A percentile compares a stretch with the other conserved stretches of the same genome.
phyloP scores from a whole-genome alignment of 2,113 vertebrate species.

The Planiliza haematocheilus region DNA sequence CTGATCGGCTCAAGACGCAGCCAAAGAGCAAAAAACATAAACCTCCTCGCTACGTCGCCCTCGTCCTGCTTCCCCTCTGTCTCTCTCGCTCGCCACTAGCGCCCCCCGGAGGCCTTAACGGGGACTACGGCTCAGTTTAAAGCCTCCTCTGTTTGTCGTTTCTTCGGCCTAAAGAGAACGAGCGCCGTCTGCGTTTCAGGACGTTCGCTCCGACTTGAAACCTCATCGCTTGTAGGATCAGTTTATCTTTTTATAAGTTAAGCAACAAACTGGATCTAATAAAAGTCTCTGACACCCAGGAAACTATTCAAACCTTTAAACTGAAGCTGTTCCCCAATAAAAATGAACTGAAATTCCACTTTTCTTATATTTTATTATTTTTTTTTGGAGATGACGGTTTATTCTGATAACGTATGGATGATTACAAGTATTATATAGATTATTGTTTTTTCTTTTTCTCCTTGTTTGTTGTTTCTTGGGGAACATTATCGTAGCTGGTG shows the following conservation, averaged over 20 bases:
- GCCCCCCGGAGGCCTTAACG: constrained; percentile 56
- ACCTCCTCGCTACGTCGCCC: no score
- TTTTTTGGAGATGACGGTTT: constrained; percentile 46
- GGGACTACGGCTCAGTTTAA: constrained; percentile 22
- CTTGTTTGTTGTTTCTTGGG: constrained; percentile 59
- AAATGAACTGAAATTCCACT: constrained; percentile 58
- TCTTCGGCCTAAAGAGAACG: neutral
- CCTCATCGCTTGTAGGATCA: no score
- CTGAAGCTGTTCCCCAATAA: neutral
- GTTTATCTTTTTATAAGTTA: no score
- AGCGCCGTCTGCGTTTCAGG: no score
- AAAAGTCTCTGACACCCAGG: no score
- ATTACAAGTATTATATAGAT: constrained; percentile 67
- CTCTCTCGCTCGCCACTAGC: constrained; percentile 33
- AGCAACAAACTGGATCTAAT: no score
- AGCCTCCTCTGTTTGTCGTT: neutral
- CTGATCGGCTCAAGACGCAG: no score
- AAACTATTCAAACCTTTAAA: constrained; percentile 3
- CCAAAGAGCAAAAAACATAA: no score
- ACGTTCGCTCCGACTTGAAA: no score
- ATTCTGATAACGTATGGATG: constrained; percentile 47
- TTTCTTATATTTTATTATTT: constrained; percentile 30
- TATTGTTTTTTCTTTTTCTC: constrained; percentile 19
- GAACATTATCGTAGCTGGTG: constrained; percentile 41
- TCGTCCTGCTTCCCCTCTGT: neutral